These are phyloP conservation scores for Xylocopa sonorina DNA, from an alignment of 1,140 invertebrate species.

Conservation along the genomic window DNA sequence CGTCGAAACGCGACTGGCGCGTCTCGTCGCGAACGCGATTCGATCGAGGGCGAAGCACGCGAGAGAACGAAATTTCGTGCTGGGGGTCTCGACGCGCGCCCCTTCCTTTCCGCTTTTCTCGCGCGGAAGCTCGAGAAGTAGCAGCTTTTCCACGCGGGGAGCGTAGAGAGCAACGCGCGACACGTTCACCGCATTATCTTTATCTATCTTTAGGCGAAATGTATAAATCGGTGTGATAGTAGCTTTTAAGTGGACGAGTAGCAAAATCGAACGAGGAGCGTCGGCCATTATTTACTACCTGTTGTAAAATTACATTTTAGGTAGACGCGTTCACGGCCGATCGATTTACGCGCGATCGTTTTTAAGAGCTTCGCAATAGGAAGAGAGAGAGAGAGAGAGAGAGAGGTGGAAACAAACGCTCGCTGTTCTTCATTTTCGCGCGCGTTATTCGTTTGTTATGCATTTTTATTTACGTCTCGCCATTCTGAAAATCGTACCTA, in stretches of 20 bases:
- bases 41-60: no score
- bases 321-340: conserved; percentile 47
- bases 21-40: neutral
- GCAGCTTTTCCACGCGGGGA: neutral
- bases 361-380: conserved; percentile 62
- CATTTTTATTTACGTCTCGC: conserved; percentile 64
- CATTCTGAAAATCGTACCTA: neutral
- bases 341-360: conserved; percentile 46
- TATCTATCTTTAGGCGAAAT: conserved; percentile 71
- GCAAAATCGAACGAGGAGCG: conserved; percentile 71
- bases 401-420: neutral
- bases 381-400: neutral
- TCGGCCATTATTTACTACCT: conserved; percentile 68
- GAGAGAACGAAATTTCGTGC: neutral
- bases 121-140: neutral
- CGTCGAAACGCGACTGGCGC: neutral
- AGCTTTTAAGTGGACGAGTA: conserved; percentile 76
- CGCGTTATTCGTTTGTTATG: conserved; percentile 49
- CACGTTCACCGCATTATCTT: conserved; percentile 63
- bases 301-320: conserved; percentile 58
- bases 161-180: conserved; percentile 2
- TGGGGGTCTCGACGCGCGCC: neutral
- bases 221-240: conserved; percentile 82
- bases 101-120: neutral
- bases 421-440: conserved; percentile 39